Evolutionary conservation across 2,113 vertebrate genomes (phyloP).

Genomic region (Pangasianodon hypophthalmus): DNA sequence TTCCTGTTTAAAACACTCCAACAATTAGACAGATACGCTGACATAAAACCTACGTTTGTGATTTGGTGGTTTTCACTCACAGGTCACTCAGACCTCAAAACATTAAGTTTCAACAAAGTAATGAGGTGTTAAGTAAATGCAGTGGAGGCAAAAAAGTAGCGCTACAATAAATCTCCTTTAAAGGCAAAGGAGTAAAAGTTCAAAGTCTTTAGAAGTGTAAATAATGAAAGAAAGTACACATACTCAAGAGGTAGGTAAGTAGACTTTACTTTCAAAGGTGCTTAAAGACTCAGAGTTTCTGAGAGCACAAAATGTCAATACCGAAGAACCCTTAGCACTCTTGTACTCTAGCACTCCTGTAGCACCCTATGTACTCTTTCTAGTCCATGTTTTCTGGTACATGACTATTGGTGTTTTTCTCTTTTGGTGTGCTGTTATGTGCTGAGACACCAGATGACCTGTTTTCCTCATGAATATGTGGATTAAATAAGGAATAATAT

Average conservation of each 20-base stretch:
- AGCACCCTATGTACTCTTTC: not conserved
- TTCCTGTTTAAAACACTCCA: not conserved
- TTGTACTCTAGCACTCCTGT: not conserved
- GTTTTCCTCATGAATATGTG: not conserved
- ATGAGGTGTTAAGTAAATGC: constrained; percentile 16
- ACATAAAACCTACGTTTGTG: not conserved
- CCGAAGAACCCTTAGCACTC: not conserved
- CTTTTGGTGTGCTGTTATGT: not conserved
- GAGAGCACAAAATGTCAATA: not conserved
- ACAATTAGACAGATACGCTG: not conserved
- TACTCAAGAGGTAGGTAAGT: not conserved
- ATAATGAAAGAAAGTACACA: not conserved
- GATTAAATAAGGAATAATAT: not conserved
- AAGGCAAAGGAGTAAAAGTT: constrained; percentile 3
- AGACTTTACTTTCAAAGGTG: not conserved
- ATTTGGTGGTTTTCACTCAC: not conserved
- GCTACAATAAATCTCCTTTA: constrained; percentile 9
- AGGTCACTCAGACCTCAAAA: not conserved
- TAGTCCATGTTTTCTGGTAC: not conserved
- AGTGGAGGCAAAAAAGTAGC: not conserved
- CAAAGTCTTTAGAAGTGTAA: constrained; percentile 2
- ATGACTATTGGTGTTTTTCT: not conserved
- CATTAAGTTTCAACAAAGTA: not conserved
- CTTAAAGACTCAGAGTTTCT: not conserved
- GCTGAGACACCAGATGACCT: not conserved